phyloP scores from a whole-genome alignment of 2,113 vertebrate species.

The Apus apus region DNA sequence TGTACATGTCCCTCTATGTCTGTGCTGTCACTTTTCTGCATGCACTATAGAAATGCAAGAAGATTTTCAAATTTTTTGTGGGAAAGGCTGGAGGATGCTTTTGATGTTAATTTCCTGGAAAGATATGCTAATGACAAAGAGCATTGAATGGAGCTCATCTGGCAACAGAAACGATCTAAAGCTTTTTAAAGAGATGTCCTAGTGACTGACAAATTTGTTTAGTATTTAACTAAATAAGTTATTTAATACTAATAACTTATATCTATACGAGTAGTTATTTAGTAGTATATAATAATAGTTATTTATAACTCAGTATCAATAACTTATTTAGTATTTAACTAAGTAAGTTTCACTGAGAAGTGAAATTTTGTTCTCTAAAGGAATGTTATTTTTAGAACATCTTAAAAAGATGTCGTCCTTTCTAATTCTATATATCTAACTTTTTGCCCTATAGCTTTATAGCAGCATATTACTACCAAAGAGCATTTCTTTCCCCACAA shows the following conservation, averaged over 20 bases:
- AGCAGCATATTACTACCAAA: constrained; percentile 24
- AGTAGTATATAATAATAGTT: too few relatives aligned
- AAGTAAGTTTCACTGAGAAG: background rate
- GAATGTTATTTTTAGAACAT: constrained; percentile 7
- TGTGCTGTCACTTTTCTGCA: background rate
- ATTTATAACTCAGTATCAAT: too few relatives aligned
- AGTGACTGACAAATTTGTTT: background rate
- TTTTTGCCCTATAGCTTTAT: constrained; percentile 26
- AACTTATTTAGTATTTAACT: background rate
- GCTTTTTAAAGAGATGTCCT: background rate
- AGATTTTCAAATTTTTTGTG: background rate
- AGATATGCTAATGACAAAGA: background rate
- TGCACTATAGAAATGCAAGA: background rate
- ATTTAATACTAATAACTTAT: too few relatives aligned
- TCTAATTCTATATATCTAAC: background rate
- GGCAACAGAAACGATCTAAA: background rate
- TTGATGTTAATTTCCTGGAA: background rate
- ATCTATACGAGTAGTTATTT: too few relatives aligned
- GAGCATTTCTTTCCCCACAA: constrained; percentile 16
- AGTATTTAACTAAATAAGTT: background rate
- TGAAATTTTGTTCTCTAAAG: constrained; percentile 21
- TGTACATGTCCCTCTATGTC: background rate
- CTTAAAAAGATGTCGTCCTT: background rate
- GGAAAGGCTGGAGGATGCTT: background rate
- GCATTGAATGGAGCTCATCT: background rate